phyloP scores from a whole-genome alignment of 1,140 invertebrate genomes.

The Diachasmimorpha longicaudata region DNA sequence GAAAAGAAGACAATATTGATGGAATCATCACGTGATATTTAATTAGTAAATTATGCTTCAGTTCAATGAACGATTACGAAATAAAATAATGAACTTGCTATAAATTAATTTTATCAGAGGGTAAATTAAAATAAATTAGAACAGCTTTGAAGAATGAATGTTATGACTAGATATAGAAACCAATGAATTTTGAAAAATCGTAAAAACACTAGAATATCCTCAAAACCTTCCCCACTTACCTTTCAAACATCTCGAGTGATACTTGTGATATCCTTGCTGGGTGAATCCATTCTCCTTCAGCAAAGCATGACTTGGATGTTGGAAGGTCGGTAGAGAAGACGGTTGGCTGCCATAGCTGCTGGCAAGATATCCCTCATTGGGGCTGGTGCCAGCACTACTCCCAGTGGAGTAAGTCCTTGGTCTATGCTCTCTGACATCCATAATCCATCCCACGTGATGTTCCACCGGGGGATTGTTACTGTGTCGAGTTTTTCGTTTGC shows the following conservation, averaged over 20 bases:
- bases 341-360: constrained; percentile 78
- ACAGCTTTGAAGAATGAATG: no score
- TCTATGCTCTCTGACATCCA: constrained; percentile 86
- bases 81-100: background rate
- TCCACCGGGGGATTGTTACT: constrained; percentile 92
- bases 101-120: no score
- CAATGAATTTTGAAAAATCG: no score
- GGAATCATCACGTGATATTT: constrained; percentile 45
- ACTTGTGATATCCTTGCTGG: constrained; percentile 96
- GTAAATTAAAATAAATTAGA: no score
- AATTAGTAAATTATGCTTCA: background rate
- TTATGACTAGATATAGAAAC: no score
- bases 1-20: constrained; percentile 59
- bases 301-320: constrained; percentile 94
- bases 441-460: constrained; percentile 96
- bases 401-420: constrained; percentile 77
- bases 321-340: constrained; percentile 87
- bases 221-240: constrained; percentile 68
- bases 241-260: constrained; percentile 91
- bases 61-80: no score
- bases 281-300: constrained; percentile 98
- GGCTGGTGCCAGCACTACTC: constrained; percentile 77
- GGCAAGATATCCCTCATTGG: constrained; percentile 68
- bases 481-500: constrained; percentile 91
- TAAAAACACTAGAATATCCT: no score